phyloP scores from a whole-genome alignment of 2,888 invertebrate genomes.

The Sepiola atlantica region DNA sequence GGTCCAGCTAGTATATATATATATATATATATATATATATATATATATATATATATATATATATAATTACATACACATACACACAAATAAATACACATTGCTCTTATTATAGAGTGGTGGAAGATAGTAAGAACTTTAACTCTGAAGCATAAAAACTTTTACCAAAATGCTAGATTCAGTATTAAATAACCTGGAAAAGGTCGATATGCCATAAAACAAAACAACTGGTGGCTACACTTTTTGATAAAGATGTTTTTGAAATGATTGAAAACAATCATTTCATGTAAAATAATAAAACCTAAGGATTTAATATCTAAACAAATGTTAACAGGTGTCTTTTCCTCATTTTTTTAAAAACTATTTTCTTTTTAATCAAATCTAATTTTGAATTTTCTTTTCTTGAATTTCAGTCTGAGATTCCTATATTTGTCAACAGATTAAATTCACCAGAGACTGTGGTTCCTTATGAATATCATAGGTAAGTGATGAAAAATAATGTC shows the following conservation, averaged over 20 bases:
- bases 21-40: constrained; percentile 49
- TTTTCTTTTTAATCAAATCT: not conserved
- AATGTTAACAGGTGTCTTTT: not conserved
- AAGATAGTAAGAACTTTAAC: too few relatives aligned
- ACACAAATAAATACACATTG: too few relatives aligned
- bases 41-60: constrained; percentile 47
- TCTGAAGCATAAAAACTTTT: too few relatives aligned
- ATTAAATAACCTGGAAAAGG: too few relatives aligned
- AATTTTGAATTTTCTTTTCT: not conserved
- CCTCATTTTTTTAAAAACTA: not conserved
- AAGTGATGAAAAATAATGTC: constrained; percentile 71
- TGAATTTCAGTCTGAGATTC: constrained; percentile 87
- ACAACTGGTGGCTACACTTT: too few relatives aligned
- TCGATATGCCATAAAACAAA: too few relatives aligned
- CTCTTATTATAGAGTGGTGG: too few relatives aligned
- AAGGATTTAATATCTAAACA: not conserved
- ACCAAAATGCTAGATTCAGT: too few relatives aligned
- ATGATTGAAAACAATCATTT: not conserved
- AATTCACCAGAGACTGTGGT: constrained; percentile 98
- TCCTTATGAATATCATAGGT: constrained; percentile 97
- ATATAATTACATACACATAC: not conserved
- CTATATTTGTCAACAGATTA: constrained; percentile 93
- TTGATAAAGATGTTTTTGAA: too few relatives aligned
- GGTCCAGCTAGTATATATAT: constrained; percentile 42
- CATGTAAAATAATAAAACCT: not conserved